Base-by-base conservation (phyloP, 2,797 vertebrate species). In the Anniella stebbinsi region DNA sequence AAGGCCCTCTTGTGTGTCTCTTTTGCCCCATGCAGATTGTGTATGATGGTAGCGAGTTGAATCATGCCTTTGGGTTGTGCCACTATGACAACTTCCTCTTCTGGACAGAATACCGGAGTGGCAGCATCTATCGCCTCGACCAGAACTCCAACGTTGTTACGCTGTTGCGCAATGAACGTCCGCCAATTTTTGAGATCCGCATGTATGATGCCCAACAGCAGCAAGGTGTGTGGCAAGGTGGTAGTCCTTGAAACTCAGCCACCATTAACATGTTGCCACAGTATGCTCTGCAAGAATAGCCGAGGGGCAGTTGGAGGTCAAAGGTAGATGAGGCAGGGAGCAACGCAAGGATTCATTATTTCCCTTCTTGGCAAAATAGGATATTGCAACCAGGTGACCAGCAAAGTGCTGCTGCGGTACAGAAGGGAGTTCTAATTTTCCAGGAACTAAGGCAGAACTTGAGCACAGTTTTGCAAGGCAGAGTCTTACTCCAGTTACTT, bases 141-240 rank as follows among this genome's bases (percentile, higher is more conserved):
- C 98, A 98, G 95, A 84, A 91, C 3, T 97, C 98, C 13, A 98
- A 98, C 95, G 97, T 96, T 0, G 98, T 99, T 89, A 99, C 98
- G 2, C 97, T 99, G 33, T 98, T 99, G 41, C 98, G 99, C 66
- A 99, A 98, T 0, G 99, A 99, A 95, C 97, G 99, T 76, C 99
- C 99, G 0, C 99, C 99, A 60, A 98, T 99, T 96, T 99, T 99
- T 90, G 99, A 99, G 97, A 99, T 99, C 94, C 98, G 99, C 93
- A 99, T 99, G 96, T 99, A 99, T 5, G 99, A 99, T 0, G 98
- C 98, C 0, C 98, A 99, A 94, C 99, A 99, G 96, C 99, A 99
- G 94, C 98, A 99, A 98, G 99, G 99, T 99, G 93, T 1, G 8
- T 33, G 18, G 90, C 57, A 28, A 41, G 36, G 28, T 60, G 9